Evolutionary conservation across 1,140 invertebrate genomes (phyloP), one percentile per base, ranked within the genome.

Genomic region (Metaphire vulgaris): DNA sequence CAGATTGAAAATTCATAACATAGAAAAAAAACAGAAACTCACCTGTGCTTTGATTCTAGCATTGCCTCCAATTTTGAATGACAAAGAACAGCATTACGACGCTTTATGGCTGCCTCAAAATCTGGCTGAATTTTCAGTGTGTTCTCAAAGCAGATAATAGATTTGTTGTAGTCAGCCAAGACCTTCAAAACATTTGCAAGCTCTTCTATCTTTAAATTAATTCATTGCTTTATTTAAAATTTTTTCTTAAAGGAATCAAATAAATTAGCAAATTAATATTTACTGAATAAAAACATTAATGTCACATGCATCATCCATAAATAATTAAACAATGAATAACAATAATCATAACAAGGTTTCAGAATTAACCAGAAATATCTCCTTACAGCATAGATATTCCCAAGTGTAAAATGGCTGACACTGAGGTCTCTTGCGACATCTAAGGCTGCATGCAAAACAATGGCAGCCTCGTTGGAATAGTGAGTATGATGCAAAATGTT

Each of bases 401-500:
- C 93, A 2, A 95, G 85, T 1, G 91, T 91, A 80, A 93, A 91
- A 85, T 94, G 92, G 79, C 90, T 91, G 30, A 91, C 89, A 67
- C 91, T 88, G 81, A 91, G 89, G 33, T 88, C 85, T 12, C 91
- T 90, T 14, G 91, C 90, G 81, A 94, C 90, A 81, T 94, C 92
- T 32, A 94, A 88, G 0, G 93, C 92, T 33, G 91, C 90, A 80
- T 91, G 90, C 0, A 95, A 87, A 71, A 95, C 87, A 75, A 92
- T 89, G 16, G 92, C 90, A 12, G 93, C 93, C 85, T 95, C 93
- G 77, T 90, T 90, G 15, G 90, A 90, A 79, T 90, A 88, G 70
- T 89, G 89, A 71, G 90, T 89, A 56, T 91, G 89, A 80, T 93
- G 92, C 2, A 95, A 87, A 81, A 95, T 90, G 68, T 92, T 92